Evolutionary conservation across 2,797 vertebrate genomes (phyloP), one percentile per base, ranked within the genome.

Genomic region (Falco berigora): DNA sequence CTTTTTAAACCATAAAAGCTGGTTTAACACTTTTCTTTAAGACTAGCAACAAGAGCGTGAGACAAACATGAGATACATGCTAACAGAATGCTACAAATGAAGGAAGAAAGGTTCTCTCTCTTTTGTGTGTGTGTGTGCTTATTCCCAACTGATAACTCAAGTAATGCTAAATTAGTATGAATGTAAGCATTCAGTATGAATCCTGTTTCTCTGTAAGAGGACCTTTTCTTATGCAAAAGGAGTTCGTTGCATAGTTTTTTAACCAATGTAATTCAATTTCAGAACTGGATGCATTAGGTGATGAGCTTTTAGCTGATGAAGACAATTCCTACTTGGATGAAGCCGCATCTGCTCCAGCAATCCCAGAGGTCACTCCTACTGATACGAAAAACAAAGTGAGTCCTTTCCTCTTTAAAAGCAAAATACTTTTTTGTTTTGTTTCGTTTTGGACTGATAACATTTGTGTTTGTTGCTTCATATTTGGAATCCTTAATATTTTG

Each of bases 251-350:
- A 9, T 68, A 36, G 25, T 46, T 52, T 90, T 85, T 78, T n/a
- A 85, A 63, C 78, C 42, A 52, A 3, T 6, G 12, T 82, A 28
- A 96, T 92, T 95, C 11, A 8, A 82, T 97, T 93, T 95, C 96
- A 99, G 99, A 99, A 94, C 98, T 99, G 98, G 98, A 99, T 75
- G 99, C 99, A 0, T 92, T 99, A 61, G 99, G 99, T 90, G 99
- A 99, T 58, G 99, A 99, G 96, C 97, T 99, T 88, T 96, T 99
- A 79, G 91, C 99, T 76, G 99, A 99, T 88, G 99, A 99, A 14
- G 99, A 99, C 97, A 99, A 98, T 93, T 99, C 99, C 46, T 99
- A 99, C 97, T 97, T 99, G 84, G 99, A 99, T 49, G 99, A 99
- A 80, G 99, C 99, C 0, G 98, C 99, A 9, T 97, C 99, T 4